Evolutionary conservation across 2,888 invertebrate genomes (phyloP), one percentile per base, ranked within the genome.

Genomic region (Aphelenchoides bicaudatus): DNA sequence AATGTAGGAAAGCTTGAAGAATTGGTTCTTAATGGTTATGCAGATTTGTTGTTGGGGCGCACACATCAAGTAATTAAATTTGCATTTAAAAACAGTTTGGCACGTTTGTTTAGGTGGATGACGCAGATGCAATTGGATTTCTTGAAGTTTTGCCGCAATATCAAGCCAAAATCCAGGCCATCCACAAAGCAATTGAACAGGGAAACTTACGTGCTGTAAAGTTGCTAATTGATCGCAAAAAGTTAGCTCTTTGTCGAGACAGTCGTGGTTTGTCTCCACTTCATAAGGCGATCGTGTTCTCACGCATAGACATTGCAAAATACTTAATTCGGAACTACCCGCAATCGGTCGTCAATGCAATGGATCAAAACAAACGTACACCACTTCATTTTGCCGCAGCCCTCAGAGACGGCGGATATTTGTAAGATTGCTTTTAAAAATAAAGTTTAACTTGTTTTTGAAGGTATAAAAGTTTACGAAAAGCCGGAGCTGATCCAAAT

Each of bases 1-100:
- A 90, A 90, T 78, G 87, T 92, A 87, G 91, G 90, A 79, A 88
- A 89, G 82, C 82, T 93, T 74, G 92, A 92, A 27, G 86, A 88
- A 52, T 82, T 92, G 72, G 90, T 93, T 13, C 83, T 93, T 23
- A 88, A 88, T 71, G 92, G 92, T 2, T 88, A 91, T 77, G 92
- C 92, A 83, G 87, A 65, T 85, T 86, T 81, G 82, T 90, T 73
- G 81, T 88, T 73, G 86, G 88, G 58, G 3, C 85, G 87, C 83
- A 84, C 73, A 86, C 88, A 57, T 82, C 68, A 71, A 19, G 63
- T n/a, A n/a, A n/a, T n/a, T 46, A 27, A 21, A 16, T n/a, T n/a
- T 56, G 30, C n/a, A 39, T 25, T 57, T 55, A 61, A n/a, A n/a
- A n/a, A n/a, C n/a, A n/a, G n/a, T n/a, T n/a, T n/a, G n/a, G n/a